These are phyloP conservation scores for Cotesia vestalis DNA, from an alignment of 1,140 invertebrate genomes.

Conservation along the genomic window DNA sequence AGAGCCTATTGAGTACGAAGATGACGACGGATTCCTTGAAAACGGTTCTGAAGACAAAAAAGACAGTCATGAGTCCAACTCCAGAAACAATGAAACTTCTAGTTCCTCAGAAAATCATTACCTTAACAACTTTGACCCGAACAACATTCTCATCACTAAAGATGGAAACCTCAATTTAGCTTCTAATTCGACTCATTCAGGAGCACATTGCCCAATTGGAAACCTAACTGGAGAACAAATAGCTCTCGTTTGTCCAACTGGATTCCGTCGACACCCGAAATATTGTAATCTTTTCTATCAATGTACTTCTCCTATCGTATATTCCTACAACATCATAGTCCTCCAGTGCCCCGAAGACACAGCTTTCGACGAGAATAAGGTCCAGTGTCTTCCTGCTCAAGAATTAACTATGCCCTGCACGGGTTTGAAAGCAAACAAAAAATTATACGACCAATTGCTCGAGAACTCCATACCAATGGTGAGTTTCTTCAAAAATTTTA, in stretches of 20 bases:
- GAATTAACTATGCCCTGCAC: conserved; percentile 67
- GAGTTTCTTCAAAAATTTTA: too few species aligned
- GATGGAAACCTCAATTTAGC: not conserved
- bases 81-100: too few species aligned
- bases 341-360: conserved; percentile 77
- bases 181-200: not conserved
- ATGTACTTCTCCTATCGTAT: conserved; percentile 67
- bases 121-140: too few species aligned
- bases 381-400: conserved; percentile 70
- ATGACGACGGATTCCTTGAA: too few species aligned
- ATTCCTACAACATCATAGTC: conserved; percentile 70
- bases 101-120: too few species aligned
- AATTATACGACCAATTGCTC: conserved; percentile 37
- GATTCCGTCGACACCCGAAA: conserved; percentile 78
- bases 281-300: conserved; percentile 83
- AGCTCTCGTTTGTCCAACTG: conserved; percentile 75
- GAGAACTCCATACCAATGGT: conserved; percentile 15
- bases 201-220: conserved; percentile 23
- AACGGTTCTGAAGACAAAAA: too few species aligned
- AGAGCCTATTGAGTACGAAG: too few species aligned
- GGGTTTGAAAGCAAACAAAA: conserved; percentile 62
- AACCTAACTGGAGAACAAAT: conserved; percentile 68
- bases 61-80: too few species aligned
- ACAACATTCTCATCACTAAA: too few species aligned
- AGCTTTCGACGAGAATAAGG: conserved; percentile 73